Evolutionary conservation across 2,797 vertebrate species (phyloP).

Genomic region (Avahi laniger): DNA sequence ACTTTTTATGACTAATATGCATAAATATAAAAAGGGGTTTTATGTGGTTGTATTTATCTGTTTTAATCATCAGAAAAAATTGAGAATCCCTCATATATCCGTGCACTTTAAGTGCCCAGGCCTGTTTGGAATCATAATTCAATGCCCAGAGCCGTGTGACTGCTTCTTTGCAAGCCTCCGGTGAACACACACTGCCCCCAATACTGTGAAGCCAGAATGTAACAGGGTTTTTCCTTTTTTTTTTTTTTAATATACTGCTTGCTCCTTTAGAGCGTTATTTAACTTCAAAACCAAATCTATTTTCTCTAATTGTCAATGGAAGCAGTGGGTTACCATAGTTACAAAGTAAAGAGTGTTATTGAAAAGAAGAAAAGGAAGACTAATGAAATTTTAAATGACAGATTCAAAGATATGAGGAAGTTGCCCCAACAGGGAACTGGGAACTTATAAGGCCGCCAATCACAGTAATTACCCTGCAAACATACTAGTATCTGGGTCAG

Average conservation of each 20-base stretch:
- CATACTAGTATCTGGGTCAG: neutral
- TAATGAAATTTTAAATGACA: neutral
- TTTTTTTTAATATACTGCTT: neutral
- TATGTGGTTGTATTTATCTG: neutral
- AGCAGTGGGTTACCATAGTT: neutral
- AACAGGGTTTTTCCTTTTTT: neutral
- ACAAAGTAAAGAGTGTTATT: neutral
- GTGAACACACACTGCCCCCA: accelerated
- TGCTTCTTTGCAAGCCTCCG: neutral
- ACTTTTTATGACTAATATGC: neutral
- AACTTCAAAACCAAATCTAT: neutral
- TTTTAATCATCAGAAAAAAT: neutral
- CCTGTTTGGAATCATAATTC: too few relatives aligned
- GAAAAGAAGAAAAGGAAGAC: neutral
- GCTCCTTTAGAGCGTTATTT: neutral
- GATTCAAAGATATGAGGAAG: neutral
- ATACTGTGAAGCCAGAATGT: accelerated
- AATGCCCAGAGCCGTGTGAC: accelerated
- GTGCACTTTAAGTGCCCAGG: accelerated
- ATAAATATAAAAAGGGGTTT: neutral
- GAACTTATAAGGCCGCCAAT: neutral
- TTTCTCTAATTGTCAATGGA: neutral
- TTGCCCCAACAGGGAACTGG: neutral
- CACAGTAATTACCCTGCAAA: neutral
- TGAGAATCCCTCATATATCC: neutral